Evolutionary conservation across 2,888 invertebrate species (phyloP).

Genomic region (Nemotelus nigrinus): DNA sequence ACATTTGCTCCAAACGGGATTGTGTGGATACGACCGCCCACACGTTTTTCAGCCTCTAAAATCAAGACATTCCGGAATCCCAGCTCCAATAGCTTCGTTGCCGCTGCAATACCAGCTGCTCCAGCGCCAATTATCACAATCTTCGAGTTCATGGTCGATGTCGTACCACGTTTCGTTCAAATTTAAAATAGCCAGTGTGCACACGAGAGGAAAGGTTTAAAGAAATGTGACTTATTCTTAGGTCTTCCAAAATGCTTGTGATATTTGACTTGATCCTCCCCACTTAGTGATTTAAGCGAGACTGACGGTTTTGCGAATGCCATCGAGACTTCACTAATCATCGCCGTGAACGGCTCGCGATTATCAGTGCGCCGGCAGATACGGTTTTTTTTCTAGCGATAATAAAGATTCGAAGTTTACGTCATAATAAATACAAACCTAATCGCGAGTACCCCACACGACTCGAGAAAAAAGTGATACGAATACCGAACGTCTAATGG

Average conservation of each 20-base stretch:
- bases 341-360: background rate
- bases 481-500: too few relatives aligned
- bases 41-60: slow-evolving; percentile 71
- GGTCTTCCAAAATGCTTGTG: slow-evolving; percentile 19
- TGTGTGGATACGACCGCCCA: slow-evolving; percentile 72
- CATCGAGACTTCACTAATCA: slow-evolving; percentile 26
- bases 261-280: slow-evolving; percentile 5
- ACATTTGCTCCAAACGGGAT: slow-evolving; percentile 68
- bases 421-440: background rate
- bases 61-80: slow-evolving; percentile 67
- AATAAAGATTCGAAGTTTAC: slow-evolving; percentile 5
- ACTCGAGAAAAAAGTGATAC: too few relatives aligned
- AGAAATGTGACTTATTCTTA: slow-evolving; percentile 21
- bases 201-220: background rate
- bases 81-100: slow-evolving; percentile 61
- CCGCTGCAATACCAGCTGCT: slow-evolving; percentile 63
- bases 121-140: slow-evolving; percentile 64
- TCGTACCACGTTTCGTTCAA: background rate
- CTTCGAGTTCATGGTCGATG: slow-evolving; percentile 52
- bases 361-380: background rate
- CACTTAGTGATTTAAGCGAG: slow-evolving; percentile 16
- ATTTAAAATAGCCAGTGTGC: background rate
- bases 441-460: background rate
- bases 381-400: background rate
- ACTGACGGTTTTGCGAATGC: slow-evolving; percentile 2